phyloP scores from a whole-genome alignment of 2,888 invertebrate genomes.

The Drosophila robusta region DNA sequence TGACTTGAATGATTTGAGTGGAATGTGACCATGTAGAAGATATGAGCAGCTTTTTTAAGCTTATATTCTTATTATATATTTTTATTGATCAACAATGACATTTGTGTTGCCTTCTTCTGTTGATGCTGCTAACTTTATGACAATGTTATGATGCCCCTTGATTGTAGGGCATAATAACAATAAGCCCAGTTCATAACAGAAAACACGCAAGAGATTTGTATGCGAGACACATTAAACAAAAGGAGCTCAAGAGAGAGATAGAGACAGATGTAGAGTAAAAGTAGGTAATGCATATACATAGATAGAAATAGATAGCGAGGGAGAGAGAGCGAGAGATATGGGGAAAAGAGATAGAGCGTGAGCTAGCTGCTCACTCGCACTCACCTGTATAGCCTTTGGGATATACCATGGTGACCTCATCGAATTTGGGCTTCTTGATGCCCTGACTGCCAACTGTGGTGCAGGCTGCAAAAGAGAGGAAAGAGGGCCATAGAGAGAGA shows the following conservation, averaged over 20 bases:
- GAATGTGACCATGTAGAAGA: not conserved
- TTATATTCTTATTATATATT: too few species aligned
- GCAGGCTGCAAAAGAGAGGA: slow-evolving; percentile 88
- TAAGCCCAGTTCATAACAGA: slow-evolving; percentile 78
- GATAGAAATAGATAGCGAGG: slow-evolving; percentile 2
- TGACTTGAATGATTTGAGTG: not conserved
- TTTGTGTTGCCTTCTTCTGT: slow-evolving; percentile 33
- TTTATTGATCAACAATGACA: slow-evolving; percentile 1
- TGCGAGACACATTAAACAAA: slow-evolving; percentile 16
- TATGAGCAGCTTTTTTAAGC: too few species aligned
- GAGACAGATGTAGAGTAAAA: slow-evolving; percentile 1
- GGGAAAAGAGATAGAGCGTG: not conserved
- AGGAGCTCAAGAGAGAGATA: slow-evolving; percentile 12
- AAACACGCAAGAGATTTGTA: slow-evolving; percentile 60
- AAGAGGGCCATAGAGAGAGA: slow-evolving; percentile 1
- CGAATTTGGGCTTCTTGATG: slow-evolving; percentile 91
- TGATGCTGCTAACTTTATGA: slow-evolving; percentile 58
- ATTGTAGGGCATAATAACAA: slow-evolving; percentile 41
- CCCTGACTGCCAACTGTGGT: slow-evolving; percentile 87
- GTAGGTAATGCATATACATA: slow-evolving; percentile 10
- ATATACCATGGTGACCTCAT: slow-evolving; percentile 88
- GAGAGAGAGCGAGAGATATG: slow-evolving; percentile 1
- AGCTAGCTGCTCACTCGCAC: slow-evolving; percentile 39
- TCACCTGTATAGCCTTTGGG: slow-evolving; percentile 93
- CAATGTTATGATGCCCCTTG: slow-evolving; percentile 35